These are phyloP conservation scores for Sakesphorus luctuosus DNA, from an alignment of 2,113 vertebrate genomes.

Conservation along the genomic window DNA sequence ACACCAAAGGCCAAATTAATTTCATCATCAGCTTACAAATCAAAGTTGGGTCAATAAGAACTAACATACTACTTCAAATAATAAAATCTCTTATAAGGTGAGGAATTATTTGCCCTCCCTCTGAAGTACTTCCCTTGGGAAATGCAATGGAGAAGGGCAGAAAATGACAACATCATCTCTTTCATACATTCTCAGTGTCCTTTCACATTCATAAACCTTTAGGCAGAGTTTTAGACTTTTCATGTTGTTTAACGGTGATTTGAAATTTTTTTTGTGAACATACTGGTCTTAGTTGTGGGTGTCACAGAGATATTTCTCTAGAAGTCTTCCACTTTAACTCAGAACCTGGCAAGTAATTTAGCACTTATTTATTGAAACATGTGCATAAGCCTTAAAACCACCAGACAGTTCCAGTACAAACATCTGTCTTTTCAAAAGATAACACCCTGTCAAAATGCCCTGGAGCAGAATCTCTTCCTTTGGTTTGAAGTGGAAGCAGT, in stretches of 20 bases:
- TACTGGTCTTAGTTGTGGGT: not conserved
- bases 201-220: not conserved
- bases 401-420: constrained; percentile 27
- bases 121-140: constrained; percentile 52
- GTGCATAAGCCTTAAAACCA: constrained; percentile 9
- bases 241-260: not conserved
- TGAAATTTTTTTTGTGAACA: not conserved
- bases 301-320: not conserved
- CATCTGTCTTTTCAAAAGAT: constrained; percentile 62
- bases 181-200: not conserved
- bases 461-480: constrained; percentile 40
- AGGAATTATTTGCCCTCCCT: constrained; percentile 48
- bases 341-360: constrained; percentile 30
- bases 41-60: constrained; percentile 65
- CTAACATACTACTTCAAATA: constrained; percentile 4
- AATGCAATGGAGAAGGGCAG: constrained; percentile 58
- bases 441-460: constrained; percentile 67
- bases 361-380: constrained; percentile 38
- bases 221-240: not conserved
- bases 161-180: constrained; percentile 6
- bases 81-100: constrained; percentile 31
- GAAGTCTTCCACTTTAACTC: not conserved
- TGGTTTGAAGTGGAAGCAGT: constrained; percentile 15
- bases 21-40: constrained; percentile 65
- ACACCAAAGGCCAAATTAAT: constrained; percentile 70